These are phyloP conservation scores for Parasteatoda tepidariorum DNA, from an alignment of 1,140 invertebrate genomes.

Conservation along the genomic window DNA sequence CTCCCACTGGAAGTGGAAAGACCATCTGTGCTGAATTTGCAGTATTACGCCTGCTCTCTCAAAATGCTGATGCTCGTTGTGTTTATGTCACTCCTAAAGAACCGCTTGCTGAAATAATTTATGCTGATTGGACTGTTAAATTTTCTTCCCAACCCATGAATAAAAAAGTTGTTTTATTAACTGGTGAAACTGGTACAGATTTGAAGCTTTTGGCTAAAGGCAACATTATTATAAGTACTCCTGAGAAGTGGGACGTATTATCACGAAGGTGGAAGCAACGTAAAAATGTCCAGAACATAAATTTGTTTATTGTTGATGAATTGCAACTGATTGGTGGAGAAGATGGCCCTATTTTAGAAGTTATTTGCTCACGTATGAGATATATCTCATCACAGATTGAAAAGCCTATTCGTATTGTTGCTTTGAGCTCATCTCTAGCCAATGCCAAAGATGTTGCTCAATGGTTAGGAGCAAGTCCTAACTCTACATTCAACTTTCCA, in stretches of 20 bases:
- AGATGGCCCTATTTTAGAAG: slow-evolving; percentile 88
- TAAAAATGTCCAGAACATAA: slow-evolving; percentile 97
- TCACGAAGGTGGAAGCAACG: slow-evolving; percentile 98
- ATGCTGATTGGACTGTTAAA: slow-evolving; percentile 90
- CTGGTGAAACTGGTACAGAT: slow-evolving; percentile 97
- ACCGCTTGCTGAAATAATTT: slow-evolving; percentile 90
- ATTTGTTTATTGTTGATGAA: slow-evolving; percentile 97
- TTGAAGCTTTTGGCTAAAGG: slow-evolving; percentile 84
- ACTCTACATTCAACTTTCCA: slow-evolving; percentile 97
- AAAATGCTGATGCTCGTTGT: slow-evolving; percentile 76
- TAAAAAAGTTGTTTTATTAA: slow-evolving; percentile 90
- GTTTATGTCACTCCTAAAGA: slow-evolving; percentile 96
- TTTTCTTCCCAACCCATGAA: slow-evolving; percentile 81
- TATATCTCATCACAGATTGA: slow-evolving; percentile 98
- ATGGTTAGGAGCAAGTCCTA: slow-evolving; percentile 95
- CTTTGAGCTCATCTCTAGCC: slow-evolving; percentile 91
- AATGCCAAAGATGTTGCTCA: slow-evolving; percentile 96
- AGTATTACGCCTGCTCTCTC: slow-evolving; percentile 86
- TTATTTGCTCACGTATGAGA: slow-evolving; percentile 96
- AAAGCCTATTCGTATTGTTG: slow-evolving; percentile 93
- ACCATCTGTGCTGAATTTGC: slow-evolving; percentile 98
- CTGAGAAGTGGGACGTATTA: slow-evolving; percentile 98
- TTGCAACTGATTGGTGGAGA: slow-evolving; percentile 80
- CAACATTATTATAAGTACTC: slow-evolving; percentile 95
- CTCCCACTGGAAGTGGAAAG: slow-evolving; percentile 97